phyloP scores from a whole-genome alignment of 2,888 invertebrate species.

The Torymus auratus region DNA sequence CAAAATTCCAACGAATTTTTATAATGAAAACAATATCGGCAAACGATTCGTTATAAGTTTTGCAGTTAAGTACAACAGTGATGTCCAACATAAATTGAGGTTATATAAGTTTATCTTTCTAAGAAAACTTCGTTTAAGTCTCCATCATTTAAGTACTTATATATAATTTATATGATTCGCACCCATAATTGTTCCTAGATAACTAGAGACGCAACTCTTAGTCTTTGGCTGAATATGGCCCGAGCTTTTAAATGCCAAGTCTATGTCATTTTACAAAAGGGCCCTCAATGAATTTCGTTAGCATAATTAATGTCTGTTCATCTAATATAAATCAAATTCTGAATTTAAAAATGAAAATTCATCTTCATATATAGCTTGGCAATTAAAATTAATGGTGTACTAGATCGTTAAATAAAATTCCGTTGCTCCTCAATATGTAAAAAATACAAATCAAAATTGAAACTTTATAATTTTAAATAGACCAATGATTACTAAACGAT shows the following conservation, averaged over 20 bases:
- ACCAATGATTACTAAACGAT: neutral
- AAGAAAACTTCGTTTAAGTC: constrained; percentile 19
- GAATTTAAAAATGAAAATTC: no score
- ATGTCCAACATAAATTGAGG: constrained; percentile 17
- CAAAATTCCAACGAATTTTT: neutral
- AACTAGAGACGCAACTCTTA: constrained; percentile 41
- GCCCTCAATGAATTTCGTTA: no score
- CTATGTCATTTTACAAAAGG: no score
- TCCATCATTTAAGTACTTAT: constrained; percentile 39
- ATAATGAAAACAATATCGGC: no score
- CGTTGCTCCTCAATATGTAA: no score
- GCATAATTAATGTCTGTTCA: no score
- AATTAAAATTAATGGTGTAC: constrained; percentile 10
- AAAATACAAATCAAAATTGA: no score
- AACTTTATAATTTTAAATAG: neutral
- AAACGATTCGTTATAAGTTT: neutral
- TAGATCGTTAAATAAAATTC: neutral
- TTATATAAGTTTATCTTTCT: constrained; percentile 17
- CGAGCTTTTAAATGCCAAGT: constrained; percentile 26
- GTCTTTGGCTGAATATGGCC: constrained; percentile 55
- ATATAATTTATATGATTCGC: constrained; percentile 15
- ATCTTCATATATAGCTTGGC: neutral
- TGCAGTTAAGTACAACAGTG: neutral
- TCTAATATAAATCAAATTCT: no score
- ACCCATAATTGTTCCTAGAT: constrained; percentile 5